These are phyloP conservation scores for Prochilodus magdalenae DNA, from an alignment of 2,113 vertebrate genomes.

Conservation along the genomic window DNA sequence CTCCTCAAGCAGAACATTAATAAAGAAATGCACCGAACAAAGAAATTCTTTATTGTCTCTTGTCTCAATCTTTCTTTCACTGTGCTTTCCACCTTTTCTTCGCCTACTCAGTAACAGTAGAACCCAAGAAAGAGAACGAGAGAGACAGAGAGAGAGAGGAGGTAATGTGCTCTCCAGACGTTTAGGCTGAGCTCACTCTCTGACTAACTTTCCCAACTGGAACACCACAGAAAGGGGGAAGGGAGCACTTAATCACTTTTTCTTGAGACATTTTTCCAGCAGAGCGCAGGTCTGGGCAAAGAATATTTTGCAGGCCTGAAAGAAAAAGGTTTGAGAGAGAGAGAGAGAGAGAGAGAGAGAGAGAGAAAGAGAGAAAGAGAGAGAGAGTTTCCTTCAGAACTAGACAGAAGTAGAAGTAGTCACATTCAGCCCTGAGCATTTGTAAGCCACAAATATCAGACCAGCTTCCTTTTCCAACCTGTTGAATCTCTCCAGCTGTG, in stretches of 20 bases:
- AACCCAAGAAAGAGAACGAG: slow-evolving; percentile 14
- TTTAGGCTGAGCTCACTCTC: slow-evolving; percentile 53
- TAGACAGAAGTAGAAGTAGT: background rate
- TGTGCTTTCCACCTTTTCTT: slow-evolving; percentile 8
- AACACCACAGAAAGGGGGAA: slow-evolving; percentile 51
- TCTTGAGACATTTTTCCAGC: slow-evolving; percentile 59
- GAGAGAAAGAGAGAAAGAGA: background rate
- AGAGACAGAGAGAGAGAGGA: slow-evolving; percentile 23
- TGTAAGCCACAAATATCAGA: background rate
- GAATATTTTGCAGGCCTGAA: slow-evolving; percentile 48
- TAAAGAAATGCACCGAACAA: background rate
- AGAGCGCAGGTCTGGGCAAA: slow-evolving; percentile 58
- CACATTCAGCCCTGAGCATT: background rate
- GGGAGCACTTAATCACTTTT: slow-evolving; percentile 47
- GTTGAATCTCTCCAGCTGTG: background rate
- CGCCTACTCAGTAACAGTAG: slow-evolving; percentile 26
- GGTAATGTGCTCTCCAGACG: slow-evolving; percentile 64
- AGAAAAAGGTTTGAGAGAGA: slow-evolving; percentile 28
- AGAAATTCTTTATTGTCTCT: slow-evolving; percentile 2
- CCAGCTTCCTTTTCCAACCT: background rate
- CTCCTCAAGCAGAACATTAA: background rate
- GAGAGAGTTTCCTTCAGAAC: background rate
- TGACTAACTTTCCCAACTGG: slow-evolving; percentile 60
- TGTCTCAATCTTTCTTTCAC: slow-evolving; percentile 11
- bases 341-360: background rate